These are phyloP conservation scores for Eupsittula cactorum DNA, from an alignment of 2,113 vertebrate species.

Conservation along the genomic window DNA sequence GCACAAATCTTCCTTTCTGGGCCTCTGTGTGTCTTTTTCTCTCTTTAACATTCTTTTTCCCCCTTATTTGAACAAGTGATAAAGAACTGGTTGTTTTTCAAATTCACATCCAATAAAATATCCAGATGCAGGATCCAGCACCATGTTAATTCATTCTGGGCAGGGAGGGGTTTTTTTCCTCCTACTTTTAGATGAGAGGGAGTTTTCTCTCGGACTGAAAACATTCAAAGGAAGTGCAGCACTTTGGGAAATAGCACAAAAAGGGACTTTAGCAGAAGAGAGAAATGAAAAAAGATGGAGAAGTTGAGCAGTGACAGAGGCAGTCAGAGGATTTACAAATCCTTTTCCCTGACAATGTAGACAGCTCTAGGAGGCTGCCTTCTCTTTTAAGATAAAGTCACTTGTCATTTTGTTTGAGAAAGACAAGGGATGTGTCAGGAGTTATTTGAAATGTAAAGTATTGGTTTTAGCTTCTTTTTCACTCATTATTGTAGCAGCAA, in stretches of 20 bases:
- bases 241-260: conserved; percentile 45
- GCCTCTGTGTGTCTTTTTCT: conserved; percentile 4
- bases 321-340: conserved; percentile 69
- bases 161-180: neutral
- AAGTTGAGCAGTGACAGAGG: conserved; percentile 29
- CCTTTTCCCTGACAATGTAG: conserved; percentile 56
- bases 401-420: conserved; percentile 51
- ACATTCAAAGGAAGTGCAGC: conserved; percentile 14
- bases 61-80: conserved; percentile 18
- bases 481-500: conserved; percentile 55
- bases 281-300: conserved; percentile 51
- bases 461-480: conserved; percentile 59
- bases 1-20: conserved; percentile 37
- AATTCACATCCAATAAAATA: neutral
- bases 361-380: conserved; percentile 49
- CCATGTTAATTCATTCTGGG: neutral
- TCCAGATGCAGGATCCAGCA: neutral
- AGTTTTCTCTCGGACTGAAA: conserved; percentile 38
- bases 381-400: conserved; percentile 63
- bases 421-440: conserved; percentile 46
- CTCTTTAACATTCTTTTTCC: conserved; percentile 34
- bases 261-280: neutral
- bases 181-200: conserved; percentile 6
- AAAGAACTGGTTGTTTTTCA: conserved; percentile 4
- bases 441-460: conserved; percentile 69